phyloP scores from a whole-genome alignment of 2,888 invertebrate genomes.

The Limenitis arthemis region DNA sequence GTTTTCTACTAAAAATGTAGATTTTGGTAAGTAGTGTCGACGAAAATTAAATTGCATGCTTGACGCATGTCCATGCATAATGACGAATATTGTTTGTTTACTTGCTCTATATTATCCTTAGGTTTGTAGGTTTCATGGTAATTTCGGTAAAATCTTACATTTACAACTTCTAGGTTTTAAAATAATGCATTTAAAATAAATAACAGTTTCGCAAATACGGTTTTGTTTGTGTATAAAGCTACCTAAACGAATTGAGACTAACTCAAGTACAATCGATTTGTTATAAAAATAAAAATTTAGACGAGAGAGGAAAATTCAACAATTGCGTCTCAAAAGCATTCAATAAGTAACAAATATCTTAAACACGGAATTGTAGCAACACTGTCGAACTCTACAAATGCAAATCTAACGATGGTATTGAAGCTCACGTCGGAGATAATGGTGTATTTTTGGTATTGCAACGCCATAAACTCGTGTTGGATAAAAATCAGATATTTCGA shows the following conservation, averaged over 20 bases:
- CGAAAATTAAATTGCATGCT: no score
- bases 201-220: neutral
- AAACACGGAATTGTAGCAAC: constrained; percentile 27
- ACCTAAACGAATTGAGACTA: neutral
- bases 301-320: constrained; percentile 9
- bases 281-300: constrained; percentile 7
- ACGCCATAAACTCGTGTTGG: neutral
- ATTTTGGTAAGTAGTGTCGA: no score
- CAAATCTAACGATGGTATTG: constrained; percentile 6
- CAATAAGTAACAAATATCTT: constrained; percentile 33
- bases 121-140: no score
- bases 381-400: constrained; percentile 23
- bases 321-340: constrained; percentile 22
- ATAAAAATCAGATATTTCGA: constrained; percentile 16
- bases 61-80: no score
- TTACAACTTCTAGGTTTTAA: no score
- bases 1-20: no score
- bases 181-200: no score
- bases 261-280: neutral
- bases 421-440: constrained; percentile 9
- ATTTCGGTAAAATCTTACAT: no score
- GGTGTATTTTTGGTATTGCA: no score
- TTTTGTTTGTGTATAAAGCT: neutral
- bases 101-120: no score
- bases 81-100: no score